Evolutionary conservation across 2,888 invertebrate genomes (phyloP), one percentile per base, ranked within the genome.

Genomic region (Leptopilina syphax): DNA sequence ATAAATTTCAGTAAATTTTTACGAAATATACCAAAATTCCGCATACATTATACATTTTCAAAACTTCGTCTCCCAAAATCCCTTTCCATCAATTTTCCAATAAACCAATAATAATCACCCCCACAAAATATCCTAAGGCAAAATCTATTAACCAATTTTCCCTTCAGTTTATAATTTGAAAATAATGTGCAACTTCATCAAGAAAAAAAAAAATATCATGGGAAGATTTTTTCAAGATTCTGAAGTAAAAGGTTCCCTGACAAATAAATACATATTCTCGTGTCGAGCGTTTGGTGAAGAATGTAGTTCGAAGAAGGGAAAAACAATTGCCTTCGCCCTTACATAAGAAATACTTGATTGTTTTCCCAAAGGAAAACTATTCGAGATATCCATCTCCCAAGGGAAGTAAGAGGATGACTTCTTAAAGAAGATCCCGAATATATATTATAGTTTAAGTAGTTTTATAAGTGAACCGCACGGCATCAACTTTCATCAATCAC

Each of bases 401-500:
- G 73, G 34, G 57, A 57, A 27, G 57, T 73, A 34, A 34, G 73
- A 73, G 57, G 57, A 73, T 73, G 73, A 73, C 34, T 73, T 73
- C 9, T 27, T 27, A 54, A 70, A 73, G 57, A 57, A 27, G 54
- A 57, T 73, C 41, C 73, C 57, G 13, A 24, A 67, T 12, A 47
- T n/a, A n/a, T 44, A 27, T 27, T 34, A 34, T 34, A 34, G 34
- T 34, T 34, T 34, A 34, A 34, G 3, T 8, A 41, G 66, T 8
- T 41, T 66, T 44, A 47, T 70, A 70, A 70, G 70, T 70, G 70
- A 70, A 70, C 70, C 70, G 50, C 44, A 44, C 44, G 8, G 8
- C 67, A 47, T 44, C 68, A 24, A 41, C 54, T 73, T 73, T 73
- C 73, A 73, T 73, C 57, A 73, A 73, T 73, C 73, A 73, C n/a